Evolutionary conservation across 2,797 vertebrate species (phyloP), one percentile per base, ranked within the genome.

Genomic region (Cossypha dichroa): DNA sequence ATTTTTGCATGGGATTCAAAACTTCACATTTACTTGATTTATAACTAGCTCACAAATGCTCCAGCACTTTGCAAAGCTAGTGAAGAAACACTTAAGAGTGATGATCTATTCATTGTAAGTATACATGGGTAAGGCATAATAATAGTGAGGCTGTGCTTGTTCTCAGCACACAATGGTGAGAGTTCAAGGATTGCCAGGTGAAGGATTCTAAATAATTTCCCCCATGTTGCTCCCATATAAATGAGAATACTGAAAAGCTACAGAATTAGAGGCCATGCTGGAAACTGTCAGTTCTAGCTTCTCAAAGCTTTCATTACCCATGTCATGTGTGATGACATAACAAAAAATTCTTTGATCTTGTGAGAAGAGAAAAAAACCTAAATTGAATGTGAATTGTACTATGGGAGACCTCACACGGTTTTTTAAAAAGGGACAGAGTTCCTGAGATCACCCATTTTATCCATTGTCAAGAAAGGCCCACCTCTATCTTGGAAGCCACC

Each of bases 311-410:
- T 93, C 91, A 83, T 91, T 93, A 79, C 41, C 64, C 77, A 51
- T 95, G 86, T 52, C 85, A 84, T 82, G 70, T 84, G 80, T 93
- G 80, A 94, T 55, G 88, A 92, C 90, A 85, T 60, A 93, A 87
- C 90, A 95, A 94, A 95, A 95, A 96, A 64, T 85, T 74, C 74
- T 97, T 94, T 95, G 84, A 93, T 94, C 92, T 91, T 85, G 38
- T 1, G 1, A 85, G 77, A 76, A 83, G 38, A 74, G 62, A 34
- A 76, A 88, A 88, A 91, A 49, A 25, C 0, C 29, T 66, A 93
- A 86, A 94, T 26, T 90, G 94, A 91, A 93, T 93, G 92, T 82
- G 80, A 91, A 94, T 74, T 91, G 88, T 82, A 89, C 48, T 68
- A 64, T 34, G 48, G 62, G 70, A 92, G 95, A 97, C 93, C 94